Evolutionary conservation across 2,113 vertebrate species (phyloP).

Genomic region (Ia io): DNA sequence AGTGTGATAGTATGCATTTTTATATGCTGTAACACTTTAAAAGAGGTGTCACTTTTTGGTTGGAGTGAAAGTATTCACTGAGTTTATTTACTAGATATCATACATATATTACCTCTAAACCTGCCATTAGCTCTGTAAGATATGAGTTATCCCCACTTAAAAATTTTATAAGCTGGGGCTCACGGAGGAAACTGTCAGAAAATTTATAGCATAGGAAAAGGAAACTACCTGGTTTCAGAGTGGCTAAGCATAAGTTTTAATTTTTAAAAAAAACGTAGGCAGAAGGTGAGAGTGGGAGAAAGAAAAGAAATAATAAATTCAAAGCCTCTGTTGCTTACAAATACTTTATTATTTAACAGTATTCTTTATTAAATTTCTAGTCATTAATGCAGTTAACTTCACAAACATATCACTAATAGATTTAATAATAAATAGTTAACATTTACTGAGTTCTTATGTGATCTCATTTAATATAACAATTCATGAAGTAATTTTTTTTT

Average conservation of each 20-base stretch:
- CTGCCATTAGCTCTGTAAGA: background rate
- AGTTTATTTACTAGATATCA: background rate
- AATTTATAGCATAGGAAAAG: background rate
- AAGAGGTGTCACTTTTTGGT: background rate
- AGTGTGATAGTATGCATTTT: background rate
- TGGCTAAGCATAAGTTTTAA: background rate
- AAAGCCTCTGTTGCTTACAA: background rate
- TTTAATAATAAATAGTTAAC: background rate
- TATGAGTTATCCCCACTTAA: background rate
- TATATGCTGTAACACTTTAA: background rate
- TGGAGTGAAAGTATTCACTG: background rate
- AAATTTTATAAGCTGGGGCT: background rate
- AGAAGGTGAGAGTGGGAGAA: background rate
- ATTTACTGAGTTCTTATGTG: background rate
- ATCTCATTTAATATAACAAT: background rate
- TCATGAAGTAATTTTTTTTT: background rate
- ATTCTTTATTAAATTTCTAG: background rate
- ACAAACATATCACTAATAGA: background rate
- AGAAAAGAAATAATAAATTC: background rate
- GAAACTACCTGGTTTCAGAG: background rate
- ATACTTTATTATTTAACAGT: background rate
- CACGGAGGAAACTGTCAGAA: background rate
- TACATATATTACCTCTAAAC: background rate
- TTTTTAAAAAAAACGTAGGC: background rate
- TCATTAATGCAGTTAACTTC: background rate